These are phyloP conservation scores for Chiridota heheva DNA, from an alignment of 35 echinoderm and acorn worm genomes.

Conservation along the genomic window DNA sequence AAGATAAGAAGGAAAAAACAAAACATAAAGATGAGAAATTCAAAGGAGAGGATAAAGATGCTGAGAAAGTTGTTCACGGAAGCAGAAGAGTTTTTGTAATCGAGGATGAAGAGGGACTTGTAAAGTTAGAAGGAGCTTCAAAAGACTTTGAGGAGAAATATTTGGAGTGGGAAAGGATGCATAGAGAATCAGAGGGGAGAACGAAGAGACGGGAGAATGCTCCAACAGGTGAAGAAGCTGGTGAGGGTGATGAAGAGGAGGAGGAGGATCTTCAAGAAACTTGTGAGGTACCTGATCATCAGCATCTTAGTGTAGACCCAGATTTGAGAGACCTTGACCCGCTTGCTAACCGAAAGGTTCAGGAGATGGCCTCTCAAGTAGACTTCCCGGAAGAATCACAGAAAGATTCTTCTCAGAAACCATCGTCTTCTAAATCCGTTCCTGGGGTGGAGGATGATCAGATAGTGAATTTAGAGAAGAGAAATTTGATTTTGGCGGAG, in stretches of 20 bases:
- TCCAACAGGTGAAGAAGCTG: not conserved
- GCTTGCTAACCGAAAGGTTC: not conserved
- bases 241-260: too few species aligned
- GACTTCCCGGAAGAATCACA: conserved; percentile 47
- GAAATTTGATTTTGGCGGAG: conserved; percentile 78
- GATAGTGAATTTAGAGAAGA: conserved; percentile 60
- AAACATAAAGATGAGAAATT: not conserved
- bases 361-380: conserved; percentile 61
- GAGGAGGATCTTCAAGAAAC: too few species aligned
- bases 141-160: conserved; percentile 86
- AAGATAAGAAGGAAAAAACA: conserved; percentile 54
- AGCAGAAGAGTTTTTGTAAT: conserved; percentile 60
- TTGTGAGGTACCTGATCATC: too few species aligned
- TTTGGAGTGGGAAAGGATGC: conserved; percentile 82
- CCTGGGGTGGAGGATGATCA: conserved; percentile 36
- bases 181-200: not conserved
- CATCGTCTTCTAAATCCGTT: not conserved
- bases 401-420: not conserved
- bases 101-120: conserved; percentile 66
- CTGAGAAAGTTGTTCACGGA: conserved; percentile 24
- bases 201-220: conserved; percentile 9
- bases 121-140: conserved; percentile 73
- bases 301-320: too few species aligned
- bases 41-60: conserved; percentile 59
- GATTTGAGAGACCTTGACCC: conserved; percentile 8